These are phyloP conservation scores for Cyanoramphus novaezelandiae DNA, from an alignment of 2,113 vertebrate species.

Conservation along the genomic window DNA sequence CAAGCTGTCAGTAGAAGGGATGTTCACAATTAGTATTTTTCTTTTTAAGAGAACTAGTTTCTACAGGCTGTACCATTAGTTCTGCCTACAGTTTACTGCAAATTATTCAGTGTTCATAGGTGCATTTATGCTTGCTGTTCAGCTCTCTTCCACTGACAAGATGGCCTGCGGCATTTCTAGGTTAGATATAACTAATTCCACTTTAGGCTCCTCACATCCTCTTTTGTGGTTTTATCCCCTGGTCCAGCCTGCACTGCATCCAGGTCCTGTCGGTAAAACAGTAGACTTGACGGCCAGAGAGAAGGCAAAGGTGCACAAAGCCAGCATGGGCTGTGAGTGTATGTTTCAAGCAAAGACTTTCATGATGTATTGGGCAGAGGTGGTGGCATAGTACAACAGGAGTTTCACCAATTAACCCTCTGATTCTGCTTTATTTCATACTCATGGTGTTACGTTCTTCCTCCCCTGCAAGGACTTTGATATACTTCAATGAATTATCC, in stretches of 20 bases:
- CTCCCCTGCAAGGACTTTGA: not conserved
- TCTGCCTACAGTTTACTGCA: slow-evolving; percentile 25
- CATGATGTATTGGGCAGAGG: not conserved
- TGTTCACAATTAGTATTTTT: slow-evolving; percentile 12
- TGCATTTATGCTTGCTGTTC: slow-evolving; percentile 48
- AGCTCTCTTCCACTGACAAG: slow-evolving; percentile 35
- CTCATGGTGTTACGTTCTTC: not conserved
- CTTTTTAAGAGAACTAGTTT: not conserved
- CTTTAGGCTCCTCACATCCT: not conserved
- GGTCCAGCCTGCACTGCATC: not conserved
- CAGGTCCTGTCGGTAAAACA: not conserved
- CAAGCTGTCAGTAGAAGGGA: not conserved
- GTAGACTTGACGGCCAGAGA: not conserved
- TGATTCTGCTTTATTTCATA: not conserved
- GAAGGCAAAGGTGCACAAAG: not conserved
- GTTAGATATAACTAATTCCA: slow-evolving; percentile 39
- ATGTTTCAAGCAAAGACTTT: not conserved
- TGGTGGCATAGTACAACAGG: not conserved
- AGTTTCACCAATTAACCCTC: not conserved
- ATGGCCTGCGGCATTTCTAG: slow-evolving; percentile 32
- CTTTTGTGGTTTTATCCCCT: not conserved
- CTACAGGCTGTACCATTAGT: slow-evolving; percentile 7
- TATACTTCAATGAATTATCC: not conserved
- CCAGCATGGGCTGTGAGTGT: fast-evolving
- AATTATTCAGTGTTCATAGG: slow-evolving; percentile 36